phyloP scores from a whole-genome alignment of 2,888 invertebrate species.

The Pyrrhia umbra region DNA sequence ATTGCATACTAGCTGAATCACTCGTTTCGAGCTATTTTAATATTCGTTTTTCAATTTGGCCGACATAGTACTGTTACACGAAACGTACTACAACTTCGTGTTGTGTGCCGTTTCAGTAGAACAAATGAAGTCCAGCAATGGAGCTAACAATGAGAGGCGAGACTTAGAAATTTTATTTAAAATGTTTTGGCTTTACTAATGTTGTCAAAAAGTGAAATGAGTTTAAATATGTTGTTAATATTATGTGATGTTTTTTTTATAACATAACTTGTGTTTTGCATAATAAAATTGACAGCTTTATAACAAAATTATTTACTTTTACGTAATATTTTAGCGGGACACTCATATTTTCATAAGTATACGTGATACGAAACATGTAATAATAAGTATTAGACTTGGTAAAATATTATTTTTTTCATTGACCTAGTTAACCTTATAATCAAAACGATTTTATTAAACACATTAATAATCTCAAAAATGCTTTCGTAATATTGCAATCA shows the following conservation, averaged over 20 bases:
- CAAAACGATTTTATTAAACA: too few species aligned
- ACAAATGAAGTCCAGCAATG: slow-evolving; percentile 33
- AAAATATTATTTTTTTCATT: neutral
- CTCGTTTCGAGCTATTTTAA: slow-evolving; percentile 37
- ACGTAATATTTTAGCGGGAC: slow-evolving; percentile 34
- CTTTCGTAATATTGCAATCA: too few species aligned
- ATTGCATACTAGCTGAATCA: slow-evolving; percentile 36
- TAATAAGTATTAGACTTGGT: neutral
- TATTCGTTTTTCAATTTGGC: slow-evolving; percentile 44
- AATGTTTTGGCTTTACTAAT: slow-evolving; percentile 1
- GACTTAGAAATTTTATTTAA: neutral
- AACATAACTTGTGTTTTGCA: neutral
- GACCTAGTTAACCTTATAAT: neutral
- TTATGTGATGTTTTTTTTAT: slow-evolving; percentile 9
- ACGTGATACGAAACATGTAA: slow-evolving; percentile 21
- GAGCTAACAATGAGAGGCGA: neutral
- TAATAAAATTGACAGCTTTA: slow-evolving; percentile 26
- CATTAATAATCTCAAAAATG: too few species aligned
- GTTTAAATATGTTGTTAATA: slow-evolving; percentile 8
- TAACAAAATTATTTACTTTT: slow-evolving; percentile 27
- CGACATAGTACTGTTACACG: slow-evolving; percentile 18
- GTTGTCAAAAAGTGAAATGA: slow-evolving; percentile 3
- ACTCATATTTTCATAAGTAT: slow-evolving; percentile 33
- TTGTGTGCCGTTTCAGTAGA: neutral
- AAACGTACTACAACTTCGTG: slow-evolving; percentile 3